Evolutionary conservation across 2,888 invertebrate species (phyloP).

Genomic region (Elmis aenea): DNA sequence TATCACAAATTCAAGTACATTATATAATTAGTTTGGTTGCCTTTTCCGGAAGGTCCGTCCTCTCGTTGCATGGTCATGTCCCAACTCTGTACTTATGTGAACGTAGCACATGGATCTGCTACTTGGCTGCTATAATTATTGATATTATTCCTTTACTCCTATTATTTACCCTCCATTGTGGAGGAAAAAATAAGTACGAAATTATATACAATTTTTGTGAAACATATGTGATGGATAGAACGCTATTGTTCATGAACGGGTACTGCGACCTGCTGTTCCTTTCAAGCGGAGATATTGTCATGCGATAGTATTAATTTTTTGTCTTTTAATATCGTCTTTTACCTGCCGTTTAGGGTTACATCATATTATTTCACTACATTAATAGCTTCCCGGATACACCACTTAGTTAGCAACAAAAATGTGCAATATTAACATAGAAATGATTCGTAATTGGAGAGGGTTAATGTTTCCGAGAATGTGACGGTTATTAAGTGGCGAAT

Average conservation of each 20-base stretch:
- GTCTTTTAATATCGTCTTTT: no score
- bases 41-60: conserved; percentile 32
- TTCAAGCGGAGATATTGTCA: conserved; percentile 15
- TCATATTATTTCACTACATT: no score
- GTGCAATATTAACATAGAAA: no score
- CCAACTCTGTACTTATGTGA: conserved; percentile 39
- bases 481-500: no score
- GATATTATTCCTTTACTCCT: conserved; percentile 45
- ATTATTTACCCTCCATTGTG: conserved; percentile 48
- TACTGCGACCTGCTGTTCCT: conserved; percentile 24
- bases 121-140: conserved; percentile 47
- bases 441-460: no score
- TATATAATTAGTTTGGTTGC: conserved; percentile 29
- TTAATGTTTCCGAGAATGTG: no score
- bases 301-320: conserved; percentile 14
- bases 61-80: conserved; percentile 30
- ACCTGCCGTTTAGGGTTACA: no score
- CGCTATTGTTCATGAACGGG: conserved; percentile 28
- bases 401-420: no score
- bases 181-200: conserved; percentile 45
- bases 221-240: conserved; percentile 39
- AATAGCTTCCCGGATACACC: no score
- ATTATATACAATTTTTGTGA: conserved; percentile 48
- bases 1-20: conserved; percentile 22
- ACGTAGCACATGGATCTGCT: conserved; percentile 46